phyloP scores from a whole-genome alignment of 2,113 vertebrate species.

The Neogale vison region DNA sequence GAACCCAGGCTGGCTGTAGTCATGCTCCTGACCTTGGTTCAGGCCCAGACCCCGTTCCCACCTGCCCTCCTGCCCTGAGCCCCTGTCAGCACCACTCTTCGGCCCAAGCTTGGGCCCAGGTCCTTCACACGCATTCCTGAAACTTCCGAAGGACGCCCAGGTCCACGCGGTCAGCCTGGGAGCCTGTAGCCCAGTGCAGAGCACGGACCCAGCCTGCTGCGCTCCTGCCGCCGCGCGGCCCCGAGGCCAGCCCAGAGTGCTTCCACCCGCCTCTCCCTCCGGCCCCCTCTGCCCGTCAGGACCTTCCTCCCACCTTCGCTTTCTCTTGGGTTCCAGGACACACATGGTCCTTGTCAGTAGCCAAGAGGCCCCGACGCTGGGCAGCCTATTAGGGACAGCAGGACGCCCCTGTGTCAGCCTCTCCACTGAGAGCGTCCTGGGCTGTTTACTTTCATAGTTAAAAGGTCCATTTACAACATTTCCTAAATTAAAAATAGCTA shows the following conservation, averaged over 20 bases:
- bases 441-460: background rate
- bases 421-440: accelerated
- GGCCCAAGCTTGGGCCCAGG: no score
- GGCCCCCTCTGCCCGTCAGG: accelerated
- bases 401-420: background rate
- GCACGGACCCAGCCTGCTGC: no score
- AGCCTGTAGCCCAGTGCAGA: accelerated
- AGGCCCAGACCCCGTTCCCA: background rate
- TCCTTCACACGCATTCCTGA: background rate
- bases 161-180: background rate
- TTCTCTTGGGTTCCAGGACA: background rate
- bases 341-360: background rate
- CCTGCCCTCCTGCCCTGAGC: background rate
- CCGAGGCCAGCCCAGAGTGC: accelerated
- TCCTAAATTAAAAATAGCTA: background rate
- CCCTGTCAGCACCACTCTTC: background rate
- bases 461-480: background rate
- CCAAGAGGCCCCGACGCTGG: background rate
- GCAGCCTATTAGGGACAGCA: background rate
- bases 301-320: no score
- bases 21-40: background rate
- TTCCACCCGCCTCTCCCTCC: no score
- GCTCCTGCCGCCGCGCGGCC: accelerated
- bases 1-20: background rate
- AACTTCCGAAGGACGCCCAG: accelerated